These are phyloP conservation scores for Acomys russatus DNA, from an alignment of 2,797 vertebrate species.

Conservation along the genomic window DNA sequence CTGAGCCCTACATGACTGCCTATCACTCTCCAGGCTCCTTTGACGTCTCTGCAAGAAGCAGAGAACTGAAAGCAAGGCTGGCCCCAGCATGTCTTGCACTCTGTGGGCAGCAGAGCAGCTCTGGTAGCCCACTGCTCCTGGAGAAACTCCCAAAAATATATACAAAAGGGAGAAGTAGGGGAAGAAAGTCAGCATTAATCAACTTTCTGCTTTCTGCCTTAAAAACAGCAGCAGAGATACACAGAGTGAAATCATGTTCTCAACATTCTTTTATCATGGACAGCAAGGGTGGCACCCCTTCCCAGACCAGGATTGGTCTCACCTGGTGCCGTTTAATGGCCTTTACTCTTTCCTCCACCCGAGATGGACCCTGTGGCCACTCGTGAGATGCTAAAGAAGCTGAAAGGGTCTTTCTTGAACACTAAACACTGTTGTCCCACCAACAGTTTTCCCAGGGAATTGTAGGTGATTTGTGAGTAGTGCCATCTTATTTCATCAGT, in stretches of 20 bases:
- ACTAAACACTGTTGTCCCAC: not conserved
- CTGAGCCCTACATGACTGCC: constrained; percentile 25
- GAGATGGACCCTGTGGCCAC: not conserved
- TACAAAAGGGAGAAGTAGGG: not conserved
- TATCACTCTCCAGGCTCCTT: not conserved
- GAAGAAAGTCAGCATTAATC: not conserved
- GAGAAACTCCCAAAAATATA: constrained; percentile 42
- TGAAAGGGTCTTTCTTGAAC: not conserved
- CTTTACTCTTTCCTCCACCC: not conserved
- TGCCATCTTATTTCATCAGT: not conserved
- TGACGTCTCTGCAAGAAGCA: not conserved
- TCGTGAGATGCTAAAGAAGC: not conserved
- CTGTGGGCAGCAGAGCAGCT: not conserved
- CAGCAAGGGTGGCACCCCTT: not conserved
- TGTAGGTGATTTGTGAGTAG: not conserved
- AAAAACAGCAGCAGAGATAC: not conserved
- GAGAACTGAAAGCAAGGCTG: not conserved
- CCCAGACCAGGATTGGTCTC: not conserved
- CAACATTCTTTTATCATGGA: not conserved
- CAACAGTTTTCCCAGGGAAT: not conserved
- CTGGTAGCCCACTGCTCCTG: not conserved
- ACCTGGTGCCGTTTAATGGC: not conserved
- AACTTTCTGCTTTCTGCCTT: not conserved
- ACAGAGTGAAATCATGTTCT: not conserved
- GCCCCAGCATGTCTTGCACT: not conserved